Evolutionary conservation across 2,113 vertebrate species (phyloP).

Genomic region (Melozone crissalis): DNA sequence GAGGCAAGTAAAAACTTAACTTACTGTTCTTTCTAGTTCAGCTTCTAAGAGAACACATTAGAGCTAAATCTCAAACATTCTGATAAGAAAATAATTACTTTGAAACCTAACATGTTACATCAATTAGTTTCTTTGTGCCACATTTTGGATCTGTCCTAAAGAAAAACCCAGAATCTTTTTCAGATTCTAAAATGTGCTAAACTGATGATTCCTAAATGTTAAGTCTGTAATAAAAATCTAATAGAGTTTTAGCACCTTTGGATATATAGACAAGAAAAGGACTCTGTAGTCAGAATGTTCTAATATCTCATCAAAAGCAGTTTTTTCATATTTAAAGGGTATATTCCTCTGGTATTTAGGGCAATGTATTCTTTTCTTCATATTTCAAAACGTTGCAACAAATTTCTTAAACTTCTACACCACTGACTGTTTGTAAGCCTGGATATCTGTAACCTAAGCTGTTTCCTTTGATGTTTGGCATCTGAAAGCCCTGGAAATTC

Average conservation of each 20-base stretch:
- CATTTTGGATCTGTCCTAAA: background rate
- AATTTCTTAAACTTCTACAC: background rate
- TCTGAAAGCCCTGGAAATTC: background rate
- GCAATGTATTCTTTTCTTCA: background rate
- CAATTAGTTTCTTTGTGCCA: background rate
- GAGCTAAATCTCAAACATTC: background rate
- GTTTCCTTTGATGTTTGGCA: background rate
- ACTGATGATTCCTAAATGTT: background rate
- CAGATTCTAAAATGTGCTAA: background rate
- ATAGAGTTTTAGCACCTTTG: background rate
- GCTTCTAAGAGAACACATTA: background rate
- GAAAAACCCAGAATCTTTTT: background rate
- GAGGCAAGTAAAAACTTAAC: background rate
- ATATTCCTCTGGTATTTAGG: background rate
- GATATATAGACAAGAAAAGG: background rate
- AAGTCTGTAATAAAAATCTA: background rate
- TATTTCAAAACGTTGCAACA: background rate
- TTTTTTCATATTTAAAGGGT: background rate
- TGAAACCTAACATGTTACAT: background rate
- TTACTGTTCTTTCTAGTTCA: background rate
- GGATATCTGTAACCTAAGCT: background rate
- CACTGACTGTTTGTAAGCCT: background rate
- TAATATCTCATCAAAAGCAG: background rate
- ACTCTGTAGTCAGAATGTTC: background rate
- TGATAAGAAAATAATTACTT: background rate